Evolutionary conservation across 2,113 vertebrate species (phyloP).

Genomic region (Cichladusa arquata): DNA sequence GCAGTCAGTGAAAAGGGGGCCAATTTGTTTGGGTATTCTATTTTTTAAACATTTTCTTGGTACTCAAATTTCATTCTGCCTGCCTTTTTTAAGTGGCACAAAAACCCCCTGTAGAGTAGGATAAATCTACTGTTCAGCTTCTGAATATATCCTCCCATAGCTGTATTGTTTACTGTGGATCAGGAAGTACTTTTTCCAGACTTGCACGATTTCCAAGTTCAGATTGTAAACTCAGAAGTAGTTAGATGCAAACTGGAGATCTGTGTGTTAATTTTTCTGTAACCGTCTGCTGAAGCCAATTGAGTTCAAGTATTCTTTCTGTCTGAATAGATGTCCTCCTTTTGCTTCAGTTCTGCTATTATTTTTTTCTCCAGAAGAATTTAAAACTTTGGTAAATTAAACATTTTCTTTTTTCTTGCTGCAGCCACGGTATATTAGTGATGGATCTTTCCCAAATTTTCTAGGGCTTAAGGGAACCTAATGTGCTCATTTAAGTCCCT

Average conservation of each 20-base stretch:
- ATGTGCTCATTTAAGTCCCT: not conserved
- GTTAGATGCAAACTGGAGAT: not conserved
- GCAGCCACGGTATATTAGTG: not conserved
- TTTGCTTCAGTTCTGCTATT: not conserved
- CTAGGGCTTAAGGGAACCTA: not conserved
- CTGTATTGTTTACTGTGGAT: not conserved
- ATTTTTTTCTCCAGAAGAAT: not conserved
- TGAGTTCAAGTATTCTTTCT: not conserved
- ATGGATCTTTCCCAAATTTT: not conserved
- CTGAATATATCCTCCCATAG: not conserved
- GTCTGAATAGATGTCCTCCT: not conserved
- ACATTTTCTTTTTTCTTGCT: not conserved
- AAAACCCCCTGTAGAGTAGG: fast-evolving
- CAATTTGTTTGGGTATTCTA: not conserved
- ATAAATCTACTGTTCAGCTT: not conserved
- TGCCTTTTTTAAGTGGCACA: not conserved
- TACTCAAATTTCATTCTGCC: not conserved
- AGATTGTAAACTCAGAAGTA: not conserved
- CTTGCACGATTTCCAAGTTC: not conserved
- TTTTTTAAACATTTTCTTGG: not conserved
- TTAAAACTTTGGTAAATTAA: not conserved
- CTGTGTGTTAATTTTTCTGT: not conserved
- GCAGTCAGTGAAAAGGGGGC: not conserved
- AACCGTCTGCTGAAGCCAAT: not conserved
- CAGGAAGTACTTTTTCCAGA: not conserved